phyloP scores from a whole-genome alignment of 2,113 vertebrate genomes.

The Nyctibius bracteatus region DNA sequence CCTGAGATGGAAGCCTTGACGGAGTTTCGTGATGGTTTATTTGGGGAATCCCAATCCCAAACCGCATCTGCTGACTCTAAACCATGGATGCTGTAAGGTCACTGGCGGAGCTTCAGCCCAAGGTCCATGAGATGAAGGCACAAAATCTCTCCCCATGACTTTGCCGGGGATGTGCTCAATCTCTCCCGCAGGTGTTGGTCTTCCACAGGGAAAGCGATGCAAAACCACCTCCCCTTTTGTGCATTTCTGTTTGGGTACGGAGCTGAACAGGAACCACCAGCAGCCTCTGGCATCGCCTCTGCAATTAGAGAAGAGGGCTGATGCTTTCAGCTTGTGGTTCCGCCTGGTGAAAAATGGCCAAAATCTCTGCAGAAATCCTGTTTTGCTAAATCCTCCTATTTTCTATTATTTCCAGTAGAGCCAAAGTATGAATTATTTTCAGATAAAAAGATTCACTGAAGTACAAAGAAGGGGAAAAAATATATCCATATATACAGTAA shows the following conservation, averaged over 20 bases:
- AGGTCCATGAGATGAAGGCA: neutral
- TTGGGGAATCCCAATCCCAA: neutral
- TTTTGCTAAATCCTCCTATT: neutral
- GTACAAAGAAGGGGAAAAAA: neutral
- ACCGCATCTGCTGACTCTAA: neutral
- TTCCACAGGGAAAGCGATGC: neutral
- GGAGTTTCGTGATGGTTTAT: neutral
- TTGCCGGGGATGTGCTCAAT: fast-evolving
- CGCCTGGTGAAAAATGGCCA: neutral
- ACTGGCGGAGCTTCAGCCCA: neutral
- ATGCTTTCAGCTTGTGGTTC: neutral
- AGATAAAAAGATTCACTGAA: neutral
- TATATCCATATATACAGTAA: neutral
- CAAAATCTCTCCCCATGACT: neutral
- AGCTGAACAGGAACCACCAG: neutral
- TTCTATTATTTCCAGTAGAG: neutral
- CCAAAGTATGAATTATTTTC: neutral
- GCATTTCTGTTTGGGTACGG: neutral
- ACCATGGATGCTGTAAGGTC: neutral
- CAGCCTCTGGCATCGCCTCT: neutral
- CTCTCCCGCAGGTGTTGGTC: neutral
- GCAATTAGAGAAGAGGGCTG: neutral
- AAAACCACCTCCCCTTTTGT: neutral
- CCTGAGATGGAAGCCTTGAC: neutral
- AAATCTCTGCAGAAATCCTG: neutral